Evolutionary conservation across 2,113 vertebrate genomes (phyloP), one percentile per base, ranked within the genome.

Genomic region (Lophura nycthemera): DNA sequence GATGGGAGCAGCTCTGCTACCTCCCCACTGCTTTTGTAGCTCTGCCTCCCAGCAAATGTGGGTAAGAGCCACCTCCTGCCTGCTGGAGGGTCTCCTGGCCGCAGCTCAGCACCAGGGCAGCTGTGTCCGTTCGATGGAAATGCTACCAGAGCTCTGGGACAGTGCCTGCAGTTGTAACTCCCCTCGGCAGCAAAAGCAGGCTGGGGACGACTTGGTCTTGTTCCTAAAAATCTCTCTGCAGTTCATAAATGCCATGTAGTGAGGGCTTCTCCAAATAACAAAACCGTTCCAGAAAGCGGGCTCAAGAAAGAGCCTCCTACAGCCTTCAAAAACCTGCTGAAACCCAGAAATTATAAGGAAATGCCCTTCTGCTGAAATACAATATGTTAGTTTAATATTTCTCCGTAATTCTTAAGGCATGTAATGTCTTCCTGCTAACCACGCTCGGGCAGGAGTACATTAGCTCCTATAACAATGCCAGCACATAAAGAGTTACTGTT

Each of bases 401-500:
- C 91, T 57, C 80, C 27, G 77, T 47, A 75, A 50, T 66, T 80
- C 74, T 27, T 11, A 36, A 59, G 76, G 86, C 89, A 48, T 18
- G 75, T 32, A 71, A 87, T 71, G 87, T 3, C 93, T 93, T 86
- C 93, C 93, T 52, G 91, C 89, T 76, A 60, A 36, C 61, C 2
- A 87, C 83, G 4, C 88, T 63, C 30, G 4, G 19, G 87, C 94
- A 61, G 87, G 6, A 32, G 94, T 96, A 95, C 89, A 90, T 93
- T 43, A 95, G 96, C 92, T 94, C 88, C 32, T 45, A 63, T 60
- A 94, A 97, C 94, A 96, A 96, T 95, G 91, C 95, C 96, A 94
- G 97, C 93, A 72, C 76, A 66, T 69, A 95, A 97, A 97, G 97
- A 95, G 97, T 98, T 97, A 97, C 93, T 79, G 94, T 74, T 79